Evolutionary conservation across 2,888 invertebrate genomes (phyloP).

Genomic region (Actias luna): DNA sequence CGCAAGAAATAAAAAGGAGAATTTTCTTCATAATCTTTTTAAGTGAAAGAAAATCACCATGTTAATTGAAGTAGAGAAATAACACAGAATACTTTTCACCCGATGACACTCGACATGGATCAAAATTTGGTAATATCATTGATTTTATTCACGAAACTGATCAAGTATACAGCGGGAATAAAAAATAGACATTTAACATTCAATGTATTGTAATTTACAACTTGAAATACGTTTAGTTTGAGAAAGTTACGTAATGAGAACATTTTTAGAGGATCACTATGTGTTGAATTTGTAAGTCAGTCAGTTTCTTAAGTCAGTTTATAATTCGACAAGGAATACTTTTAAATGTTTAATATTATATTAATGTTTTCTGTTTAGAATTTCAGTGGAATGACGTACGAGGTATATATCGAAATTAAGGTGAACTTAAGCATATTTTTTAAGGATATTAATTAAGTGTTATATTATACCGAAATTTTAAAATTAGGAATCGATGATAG

Average conservation of each 20-base stretch:
- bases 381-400: not conserved
- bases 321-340: conserved; percentile 4
- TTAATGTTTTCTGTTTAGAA: not conserved
- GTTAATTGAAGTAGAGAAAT: too few species aligned
- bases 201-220: not conserved
- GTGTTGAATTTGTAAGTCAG: not conserved
- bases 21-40: too few species aligned
- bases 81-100: too few species aligned
- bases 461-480: too few species aligned
- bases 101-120: not conserved
- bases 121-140: not conserved
- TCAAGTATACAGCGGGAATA: not conserved
- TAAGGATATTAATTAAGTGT: too few species aligned
- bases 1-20: too few species aligned
- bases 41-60: too few species aligned
- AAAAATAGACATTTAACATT: conserved; percentile 3
- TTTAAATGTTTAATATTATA: conserved; percentile 7
- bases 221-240: not conserved
- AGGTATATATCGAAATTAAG: not conserved
- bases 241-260: not conserved
- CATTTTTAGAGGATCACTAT: not conserved
- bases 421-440: not conserved
- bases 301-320: not conserved
- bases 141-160: not conserved
- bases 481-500: too few species aligned